Base-by-base conservation (phyloP, 2,797 vertebrate species). In the Esox lucius region DNA sequence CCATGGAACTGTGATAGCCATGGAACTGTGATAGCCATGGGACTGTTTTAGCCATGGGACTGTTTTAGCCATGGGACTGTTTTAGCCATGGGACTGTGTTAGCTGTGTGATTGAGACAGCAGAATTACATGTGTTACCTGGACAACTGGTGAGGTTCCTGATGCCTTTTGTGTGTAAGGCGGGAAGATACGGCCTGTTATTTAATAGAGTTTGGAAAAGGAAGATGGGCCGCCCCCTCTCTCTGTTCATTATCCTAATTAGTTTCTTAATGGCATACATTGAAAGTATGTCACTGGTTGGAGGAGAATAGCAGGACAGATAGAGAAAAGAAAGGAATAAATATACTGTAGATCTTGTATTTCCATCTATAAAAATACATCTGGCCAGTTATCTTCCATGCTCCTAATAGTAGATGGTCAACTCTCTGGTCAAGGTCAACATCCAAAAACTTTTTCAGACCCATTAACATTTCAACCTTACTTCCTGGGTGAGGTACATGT, bases 201-300 rank as follows among this genome's bases (percentile, higher is more conserved):
- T 39, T 39, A n/a, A n/a, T 59, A 70, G 48, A 49, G 8, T 16
- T 46, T 26, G 66, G 26, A 15, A 33, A 24, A 31, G 3, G 65
- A 1, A 12, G 48, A 39, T 6, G 49, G 11, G n/a, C n/a, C 49
- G 28, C 35, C 53, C 67, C 35, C 64, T 17, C 72, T 67, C 64
- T 17, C 72, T 67, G 79, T 17, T 84, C 77, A 81, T 79, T 75
- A 75, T 79, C 71, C 78, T 79, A 84, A 84, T 81, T 77, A 77
- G 70, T 70, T 75, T 67, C 72, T 59, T 84, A 84, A 81, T 81
- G 72, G 65, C 82, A 79, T 71, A 80, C 74, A 78, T 79, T 71
- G 75, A 76, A 77, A 71, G 73, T 79, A 62, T 79, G 82, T 84
- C 75, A 73, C 53, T 79, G 65, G 28, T 72, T 49, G 68, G 24